Conservation (phyloP, 2,113 vertebrate species). For the Mastomys natalensis region DNA sequence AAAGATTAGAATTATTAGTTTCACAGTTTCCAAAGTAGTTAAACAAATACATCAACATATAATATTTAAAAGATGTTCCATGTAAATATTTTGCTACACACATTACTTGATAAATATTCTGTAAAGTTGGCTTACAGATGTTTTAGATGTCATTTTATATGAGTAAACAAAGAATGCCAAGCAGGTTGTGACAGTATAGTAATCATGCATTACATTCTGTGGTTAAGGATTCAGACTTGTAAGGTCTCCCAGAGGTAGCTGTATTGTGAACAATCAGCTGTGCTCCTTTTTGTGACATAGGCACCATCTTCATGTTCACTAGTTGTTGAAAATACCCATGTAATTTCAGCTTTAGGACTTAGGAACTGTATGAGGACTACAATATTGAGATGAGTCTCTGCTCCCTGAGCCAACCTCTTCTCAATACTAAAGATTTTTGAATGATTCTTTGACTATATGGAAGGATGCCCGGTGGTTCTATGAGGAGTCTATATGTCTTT, state of each 20-base stretch:
- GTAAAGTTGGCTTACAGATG: not conserved
- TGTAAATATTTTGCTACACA: not conserved
- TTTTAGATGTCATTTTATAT: not conserved
- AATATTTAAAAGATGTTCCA: not conserved
- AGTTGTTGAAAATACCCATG: not conserved
- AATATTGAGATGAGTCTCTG: too few relatives aligned
- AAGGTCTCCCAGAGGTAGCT: not conserved
- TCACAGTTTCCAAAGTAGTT: not conserved
- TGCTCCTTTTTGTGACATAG: rapidly evolving
- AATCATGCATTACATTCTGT: not conserved
- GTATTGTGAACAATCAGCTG: rapidly evolving
- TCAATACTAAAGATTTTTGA: not conserved
- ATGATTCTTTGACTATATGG: not conserved
- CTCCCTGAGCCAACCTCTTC: not conserved
- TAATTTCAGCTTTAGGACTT: rapidly evolving
- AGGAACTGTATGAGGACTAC: not conserved
- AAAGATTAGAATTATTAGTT: not conserved
- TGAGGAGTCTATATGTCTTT: not conserved
- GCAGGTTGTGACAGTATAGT: not conserved
- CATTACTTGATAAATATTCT: not conserved
- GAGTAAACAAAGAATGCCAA: not conserved
- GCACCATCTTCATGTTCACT: not conserved
- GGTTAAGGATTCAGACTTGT: not conserved
- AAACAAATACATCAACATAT: not conserved
- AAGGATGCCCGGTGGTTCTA: not conserved